Base-by-base conservation (phyloP, 2,888 invertebrate genomes). In the Patella depressa region DNA sequence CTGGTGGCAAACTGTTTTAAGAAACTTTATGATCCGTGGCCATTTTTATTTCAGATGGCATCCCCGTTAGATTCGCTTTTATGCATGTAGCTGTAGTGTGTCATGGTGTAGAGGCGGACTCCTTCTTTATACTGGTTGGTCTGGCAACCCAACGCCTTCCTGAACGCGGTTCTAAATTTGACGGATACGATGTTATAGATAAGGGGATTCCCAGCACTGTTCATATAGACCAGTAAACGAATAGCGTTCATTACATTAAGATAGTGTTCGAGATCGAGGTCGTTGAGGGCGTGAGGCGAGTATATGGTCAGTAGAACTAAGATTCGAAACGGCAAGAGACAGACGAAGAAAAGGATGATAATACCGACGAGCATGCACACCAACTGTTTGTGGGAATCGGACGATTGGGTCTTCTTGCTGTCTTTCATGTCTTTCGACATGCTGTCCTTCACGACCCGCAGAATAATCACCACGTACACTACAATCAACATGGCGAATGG, bases 161-260 rank as follows among this genome's bases (percentile, higher is more conserved):
- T 78, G 76, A 87, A 88, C 2, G 87, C 91, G 24, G 84, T 95
- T 15, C 97, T 94, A 92, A 97, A 97, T 90, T 97, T 97, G 1
- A 96, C 96, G 79, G 96, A 97, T 95, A 97, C 96, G 75, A 97
- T 93, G 91, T 96, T 97, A 92, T 97, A 97, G 74, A 97, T 93
- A 88, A 97, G 96, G 17, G 97, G 97, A 93, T 97, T 97, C 75
- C 97, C 95, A 12, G 97, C 97, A 72, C 97, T 97, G 92, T 97
- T 97, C 75, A 97, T 94, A 92, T 97, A 97, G 84, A 96, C 93
- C 95, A 97, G 83, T 19, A 86, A 81, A 84, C 97, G 94, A 89
- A 95, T 95, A 92, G 97, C 95, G 92, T 96, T 96, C 82, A 97
- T 93, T 80, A 97, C 93, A 91, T 95, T 95, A 92, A 95, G 96